Evolutionary conservation across 2,888 invertebrate species (phyloP).

Genomic region (Microctonus hyperodae): DNA sequence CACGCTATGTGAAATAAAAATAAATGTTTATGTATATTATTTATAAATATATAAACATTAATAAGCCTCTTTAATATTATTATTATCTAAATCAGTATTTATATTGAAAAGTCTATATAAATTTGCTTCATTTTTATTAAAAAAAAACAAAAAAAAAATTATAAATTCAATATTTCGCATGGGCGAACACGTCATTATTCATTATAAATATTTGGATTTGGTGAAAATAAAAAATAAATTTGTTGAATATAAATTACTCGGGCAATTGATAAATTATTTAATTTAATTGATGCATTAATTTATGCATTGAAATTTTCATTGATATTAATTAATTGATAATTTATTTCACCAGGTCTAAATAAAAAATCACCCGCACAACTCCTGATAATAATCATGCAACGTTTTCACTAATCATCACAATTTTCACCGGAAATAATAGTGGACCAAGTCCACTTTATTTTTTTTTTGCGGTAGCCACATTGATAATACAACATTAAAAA

Average conservation of each 20-base stretch:
- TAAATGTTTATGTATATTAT: slow-evolving; percentile 34
- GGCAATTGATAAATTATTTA: neutral
- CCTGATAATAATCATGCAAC: slow-evolving; percentile 34
- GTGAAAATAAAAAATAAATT: neutral
- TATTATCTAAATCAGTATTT: slow-evolving; percentile 28
- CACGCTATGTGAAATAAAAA: slow-evolving; percentile 32
- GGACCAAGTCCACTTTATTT: too few relatives aligned
- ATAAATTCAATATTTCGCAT: slow-evolving; percentile 36
- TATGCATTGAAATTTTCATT: neutral
- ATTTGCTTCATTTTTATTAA: slow-evolving; percentile 30
- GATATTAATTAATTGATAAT: neutral
- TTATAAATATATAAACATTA: slow-evolving; percentile 19
- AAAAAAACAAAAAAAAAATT: slow-evolving; percentile 27
- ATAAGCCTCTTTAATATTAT: slow-evolving; percentile 16
- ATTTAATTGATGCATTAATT: neutral
- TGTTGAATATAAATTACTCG: too few relatives aligned
- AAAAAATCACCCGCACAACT: slow-evolving; percentile 32
- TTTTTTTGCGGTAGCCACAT: slow-evolving; percentile 34
- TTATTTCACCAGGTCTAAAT: slow-evolving; percentile 26
- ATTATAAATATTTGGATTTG: slow-evolving; percentile 30
- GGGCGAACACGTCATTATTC: slow-evolving; percentile 26
- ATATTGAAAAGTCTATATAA: slow-evolving; percentile 33
- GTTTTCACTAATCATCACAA: slow-evolving; percentile 34
- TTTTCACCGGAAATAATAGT: slow-evolving; percentile 30
- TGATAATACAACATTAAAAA: slow-evolving; percentile 7